Conservation (phyloP, 2,888 invertebrate genomes). For the Neoaliturus tenellus region DNA sequence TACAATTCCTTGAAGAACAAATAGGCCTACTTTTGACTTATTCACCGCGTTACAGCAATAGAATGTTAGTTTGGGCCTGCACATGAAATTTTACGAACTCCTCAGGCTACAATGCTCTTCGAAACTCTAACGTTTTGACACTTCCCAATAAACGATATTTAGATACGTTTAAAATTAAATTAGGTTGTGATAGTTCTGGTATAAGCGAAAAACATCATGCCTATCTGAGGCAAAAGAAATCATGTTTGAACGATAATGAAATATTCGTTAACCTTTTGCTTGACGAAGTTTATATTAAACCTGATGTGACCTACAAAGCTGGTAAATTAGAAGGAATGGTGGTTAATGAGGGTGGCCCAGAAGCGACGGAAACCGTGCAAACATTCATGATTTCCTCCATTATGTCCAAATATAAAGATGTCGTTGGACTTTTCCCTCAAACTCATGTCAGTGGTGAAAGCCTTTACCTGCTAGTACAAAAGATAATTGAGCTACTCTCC, state of each 20-base stretch:
- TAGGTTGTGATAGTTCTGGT: conserved; percentile 2
- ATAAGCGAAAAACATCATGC: neutral
- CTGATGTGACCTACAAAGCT: conserved; percentile 27
- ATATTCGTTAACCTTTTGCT: conserved; percentile 7
- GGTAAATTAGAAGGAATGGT: conserved; percentile 42
- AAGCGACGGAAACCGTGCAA: conserved; percentile 15
- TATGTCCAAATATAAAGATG: conserved; percentile 30
- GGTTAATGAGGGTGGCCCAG: neutral
- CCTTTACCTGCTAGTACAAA: neutral
- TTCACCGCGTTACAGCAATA: neutral
- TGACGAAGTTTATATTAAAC: conserved; percentile 16
- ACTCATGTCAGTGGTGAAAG: conserved; percentile 12
- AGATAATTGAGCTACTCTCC: conserved; percentile 1
- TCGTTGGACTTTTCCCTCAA: conserved; percentile 24
- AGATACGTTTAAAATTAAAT: conserved; percentile 29
- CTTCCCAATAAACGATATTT: neutral
- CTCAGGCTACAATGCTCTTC: neutral
- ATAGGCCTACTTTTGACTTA: neutral
- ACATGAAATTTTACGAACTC: neutral
- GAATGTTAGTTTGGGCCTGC: conserved; percentile 2
- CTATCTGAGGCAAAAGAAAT: neutral
- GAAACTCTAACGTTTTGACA: conserved; percentile 15
- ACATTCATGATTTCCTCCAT: conserved; percentile 41
- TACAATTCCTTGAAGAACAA: neutral
- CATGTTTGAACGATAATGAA: neutral